phyloP scores from a whole-genome alignment of 2,888 invertebrate species.

The Ormyrus labotus region DNA sequence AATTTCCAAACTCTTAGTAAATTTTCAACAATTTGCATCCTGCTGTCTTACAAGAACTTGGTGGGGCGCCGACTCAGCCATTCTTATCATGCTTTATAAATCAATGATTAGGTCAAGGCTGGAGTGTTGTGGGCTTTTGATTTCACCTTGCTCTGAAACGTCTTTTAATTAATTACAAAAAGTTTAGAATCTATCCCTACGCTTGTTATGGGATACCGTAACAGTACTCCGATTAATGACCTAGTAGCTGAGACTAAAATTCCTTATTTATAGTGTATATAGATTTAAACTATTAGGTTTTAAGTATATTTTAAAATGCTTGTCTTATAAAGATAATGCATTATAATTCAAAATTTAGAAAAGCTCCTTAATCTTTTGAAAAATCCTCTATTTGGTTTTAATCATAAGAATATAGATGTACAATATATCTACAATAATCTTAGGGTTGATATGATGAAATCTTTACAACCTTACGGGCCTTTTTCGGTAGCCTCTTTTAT shows the following conservation, averaged over 20 bases:
- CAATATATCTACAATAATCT: neutral
- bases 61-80: slow-evolving; percentile 49
- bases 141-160: slow-evolving; percentile 21
- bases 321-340: slow-evolving; percentile 13
- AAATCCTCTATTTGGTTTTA: slow-evolving; percentile 23
- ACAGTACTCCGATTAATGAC: slow-evolving; percentile 51
- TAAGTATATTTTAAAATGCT: slow-evolving; percentile 33
- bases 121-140: slow-evolving; percentile 47
- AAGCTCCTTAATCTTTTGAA: neutral
- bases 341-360: slow-evolving; percentile 36
- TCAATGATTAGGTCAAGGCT: slow-evolving; percentile 34
- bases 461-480: too few species aligned
- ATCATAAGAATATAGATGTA: too few species aligned
- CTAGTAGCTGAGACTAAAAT: slow-evolving; percentile 48
- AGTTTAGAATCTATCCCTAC: slow-evolving; percentile 44
- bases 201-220: slow-evolving; percentile 51
- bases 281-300: slow-evolving; percentile 37
- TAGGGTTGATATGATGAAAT: too few species aligned
- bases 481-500: too few species aligned
- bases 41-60: slow-evolving; percentile 48
- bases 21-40: slow-evolving; percentile 28
- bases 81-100: slow-evolving; percentile 20
- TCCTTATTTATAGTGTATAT: slow-evolving; percentile 12
- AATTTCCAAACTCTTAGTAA: too few species aligned
- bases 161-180: slow-evolving; percentile 37